Evolutionary conservation across 2,113 vertebrate genomes (phyloP), one percentile per base, ranked within the genome.

Genomic region (Meles meles): DNA sequence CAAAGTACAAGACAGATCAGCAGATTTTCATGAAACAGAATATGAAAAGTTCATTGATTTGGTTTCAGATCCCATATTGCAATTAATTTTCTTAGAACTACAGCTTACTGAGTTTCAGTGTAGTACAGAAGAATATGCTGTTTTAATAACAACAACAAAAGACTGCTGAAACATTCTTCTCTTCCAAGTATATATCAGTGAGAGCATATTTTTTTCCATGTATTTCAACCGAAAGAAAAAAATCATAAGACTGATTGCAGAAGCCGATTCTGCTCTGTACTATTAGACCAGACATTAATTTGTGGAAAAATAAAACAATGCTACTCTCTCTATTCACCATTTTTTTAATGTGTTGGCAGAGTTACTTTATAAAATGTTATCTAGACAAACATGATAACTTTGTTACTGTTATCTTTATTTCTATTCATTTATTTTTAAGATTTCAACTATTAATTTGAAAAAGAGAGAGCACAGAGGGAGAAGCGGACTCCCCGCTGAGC

Each of bases 141-240:
- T 72, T 94, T 94, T 92, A 97, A 87, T 18, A 83, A 76, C 11
- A 88, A 79, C 27, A 83, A 44, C 10, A 88, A 84, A 72, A 90
- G 59, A 72, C 79, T 80, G 94, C 1, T 42, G 15, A 77, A 83
- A 82, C 77, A 57, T 6, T 86, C 20, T 59, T 94, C 23, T 5
- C 21, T 83, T 49, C 20, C 52, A 94, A 55, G 20, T 69, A n/a
- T 3, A 2, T 37, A 87, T 63, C n/a, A 91, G 6, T 87, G 13
- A 85, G 44, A 47, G 49, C 47, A 94, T 34, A 44, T 55, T 83
- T 61, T 61, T 93, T 76, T 49, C 44, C 44, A 84, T 34, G 52
- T 29, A 76, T 18, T 74, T 83, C 6, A 94, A 94, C 37, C 0
- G 44, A 79, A 90, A 82, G 23, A 90, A 92, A 18, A 49, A 88